Percentiles rank a stretch among this genome's conserved stretches.
These are phyloP conservation scores for Gambusia yucatana DNA, from an alignment of 2,797 vertebrate genomes.

Conservation along the genomic window DNA sequence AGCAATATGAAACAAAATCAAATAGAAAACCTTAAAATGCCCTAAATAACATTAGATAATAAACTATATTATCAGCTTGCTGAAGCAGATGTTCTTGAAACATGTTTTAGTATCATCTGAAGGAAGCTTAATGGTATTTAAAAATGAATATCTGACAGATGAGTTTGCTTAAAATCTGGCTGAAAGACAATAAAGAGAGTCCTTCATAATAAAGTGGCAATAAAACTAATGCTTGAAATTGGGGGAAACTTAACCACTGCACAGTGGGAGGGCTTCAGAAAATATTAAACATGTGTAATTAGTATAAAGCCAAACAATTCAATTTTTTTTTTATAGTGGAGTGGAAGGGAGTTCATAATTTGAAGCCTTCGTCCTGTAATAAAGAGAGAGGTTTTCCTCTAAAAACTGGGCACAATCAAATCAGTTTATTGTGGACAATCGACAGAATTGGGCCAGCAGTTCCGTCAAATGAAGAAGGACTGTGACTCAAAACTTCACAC, in stretches of 20 bases:
- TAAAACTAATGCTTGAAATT: neutral
- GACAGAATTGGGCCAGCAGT: neutral
- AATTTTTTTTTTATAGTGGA: neutral
- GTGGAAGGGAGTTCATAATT: neutral
- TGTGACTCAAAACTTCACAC: neutral
- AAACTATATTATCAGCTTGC: neutral
- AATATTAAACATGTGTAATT: neutral
- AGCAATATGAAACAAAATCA: neutral
- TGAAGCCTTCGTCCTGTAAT: neutral
- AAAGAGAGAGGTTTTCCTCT: neutral
- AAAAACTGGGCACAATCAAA: neutral
- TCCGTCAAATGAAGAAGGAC: neutral
- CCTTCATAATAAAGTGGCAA: neutral
- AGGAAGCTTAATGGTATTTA: neutral
- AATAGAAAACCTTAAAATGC: neutral
- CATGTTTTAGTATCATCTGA: neutral
- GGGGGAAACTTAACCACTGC: neutral
- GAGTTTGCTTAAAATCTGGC: neutral
- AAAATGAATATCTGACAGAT: neutral
- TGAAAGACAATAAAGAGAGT: neutral
- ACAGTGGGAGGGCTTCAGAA: neutral
- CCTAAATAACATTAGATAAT: neutral
- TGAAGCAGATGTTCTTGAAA: neutral
- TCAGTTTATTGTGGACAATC: no score
- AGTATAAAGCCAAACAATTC: neutral